Evolutionary conservation across 2,888 invertebrate genomes (phyloP).

Genomic region (Drosophila rubida): DNA sequence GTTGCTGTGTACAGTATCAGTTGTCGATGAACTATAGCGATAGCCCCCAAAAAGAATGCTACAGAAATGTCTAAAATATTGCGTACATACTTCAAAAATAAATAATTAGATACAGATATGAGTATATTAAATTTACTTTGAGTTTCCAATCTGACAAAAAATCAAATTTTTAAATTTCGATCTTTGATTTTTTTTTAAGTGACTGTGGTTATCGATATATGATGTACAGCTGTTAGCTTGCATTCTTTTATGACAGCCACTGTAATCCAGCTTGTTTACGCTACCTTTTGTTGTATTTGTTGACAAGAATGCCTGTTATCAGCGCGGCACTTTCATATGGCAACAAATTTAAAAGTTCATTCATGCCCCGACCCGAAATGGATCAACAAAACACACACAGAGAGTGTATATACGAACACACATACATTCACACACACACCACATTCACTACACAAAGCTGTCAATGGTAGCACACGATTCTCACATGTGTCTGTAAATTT

Average conservation of each 20-base stretch:
- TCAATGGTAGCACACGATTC: slow-evolving; percentile 49
- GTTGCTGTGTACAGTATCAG: slow-evolving; percentile 43
- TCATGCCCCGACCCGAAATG: slow-evolving; percentile 33
- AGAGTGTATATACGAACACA: slow-evolving; percentile 19
- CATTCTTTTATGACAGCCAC: slow-evolving; percentile 19
- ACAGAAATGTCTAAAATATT: slow-evolving; percentile 28
- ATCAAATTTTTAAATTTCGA: neutral
- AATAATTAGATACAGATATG: neutral
- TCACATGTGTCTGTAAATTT: slow-evolving; percentile 61
- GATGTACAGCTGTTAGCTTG: neutral
- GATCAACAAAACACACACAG: slow-evolving; percentile 34
- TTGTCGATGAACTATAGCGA: slow-evolving; percentile 63
- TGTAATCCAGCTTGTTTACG: slow-evolving; percentile 52
- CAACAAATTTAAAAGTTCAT: slow-evolving; percentile 32
- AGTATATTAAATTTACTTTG: too few species aligned
- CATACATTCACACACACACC: slow-evolving; percentile 13
- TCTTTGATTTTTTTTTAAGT: neutral
- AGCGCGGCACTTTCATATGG: slow-evolving; percentile 28
- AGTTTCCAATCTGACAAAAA: neutral
- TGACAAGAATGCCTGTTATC: slow-evolving; percentile 57
- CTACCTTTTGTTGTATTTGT: slow-evolving; percentile 25
- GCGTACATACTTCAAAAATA: neutral
- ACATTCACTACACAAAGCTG: neutral
- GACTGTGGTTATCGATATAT: neutral
- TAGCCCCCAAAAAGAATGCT: slow-evolving; percentile 44